Evolutionary conservation across 2,113 vertebrate species (phyloP).

Genomic region (Thunnus thynnus): DNA sequence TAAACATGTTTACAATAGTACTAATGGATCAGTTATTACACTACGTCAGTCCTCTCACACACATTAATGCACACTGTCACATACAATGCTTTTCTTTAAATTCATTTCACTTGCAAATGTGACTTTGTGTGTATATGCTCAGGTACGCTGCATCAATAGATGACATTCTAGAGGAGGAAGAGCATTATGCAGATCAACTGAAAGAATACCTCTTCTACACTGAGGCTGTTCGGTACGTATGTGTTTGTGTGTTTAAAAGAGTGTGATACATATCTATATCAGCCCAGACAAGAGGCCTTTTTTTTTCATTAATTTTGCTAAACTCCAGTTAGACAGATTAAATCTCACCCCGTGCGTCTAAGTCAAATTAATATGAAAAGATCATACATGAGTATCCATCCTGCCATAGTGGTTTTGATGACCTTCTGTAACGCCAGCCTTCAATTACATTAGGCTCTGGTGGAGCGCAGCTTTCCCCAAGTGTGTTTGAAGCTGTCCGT

Average conservation of each 20-base stretch:
- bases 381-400: not conserved
- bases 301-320: no score
- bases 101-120: not conserved
- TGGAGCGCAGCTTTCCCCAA: no score
- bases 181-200: slow-evolving; percentile 95
- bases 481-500: not conserved
- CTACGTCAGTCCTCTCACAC: not conserved
- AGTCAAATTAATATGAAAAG: not conserved
- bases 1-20: not conserved
- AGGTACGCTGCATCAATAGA: slow-evolving; percentile 96
- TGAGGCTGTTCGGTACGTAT: slow-evolving; percentile 89
- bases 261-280: not conserved
- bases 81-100: no score
- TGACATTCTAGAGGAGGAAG: slow-evolving; percentile 95
- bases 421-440: not conserved
- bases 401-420: no score
- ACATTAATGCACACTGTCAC: not conserved
- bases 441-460: not conserved
- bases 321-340: no score
- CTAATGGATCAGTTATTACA: not conserved
- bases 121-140: slow-evolving; percentile 1
- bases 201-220: slow-evolving; percentile 97
- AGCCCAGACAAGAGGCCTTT: not conserved
- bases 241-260: not conserved
- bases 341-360: not conserved